Evolutionary conservation across 2,888 invertebrate species (phyloP).

Genomic region (Limnephilus marmoratus): DNA sequence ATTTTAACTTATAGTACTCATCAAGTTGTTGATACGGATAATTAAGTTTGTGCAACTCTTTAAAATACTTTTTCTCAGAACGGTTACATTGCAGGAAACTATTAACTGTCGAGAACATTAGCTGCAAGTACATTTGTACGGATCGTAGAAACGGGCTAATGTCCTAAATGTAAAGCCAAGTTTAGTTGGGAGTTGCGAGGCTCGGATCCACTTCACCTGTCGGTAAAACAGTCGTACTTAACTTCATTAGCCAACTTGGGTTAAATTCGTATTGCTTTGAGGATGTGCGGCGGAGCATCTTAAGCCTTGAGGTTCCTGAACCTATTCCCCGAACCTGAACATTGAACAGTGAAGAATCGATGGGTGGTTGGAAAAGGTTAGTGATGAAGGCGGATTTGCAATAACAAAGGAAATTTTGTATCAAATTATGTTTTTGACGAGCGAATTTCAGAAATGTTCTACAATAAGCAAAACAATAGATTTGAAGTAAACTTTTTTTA

Average conservation of each 20-base stretch:
- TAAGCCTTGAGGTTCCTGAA: background rate
- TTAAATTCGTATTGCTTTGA: background rate
- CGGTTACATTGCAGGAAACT: background rate
- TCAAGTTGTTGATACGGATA: too few relatives aligned
- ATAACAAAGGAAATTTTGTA: background rate
- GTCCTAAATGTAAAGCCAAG: background rate
- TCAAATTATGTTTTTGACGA: background rate
- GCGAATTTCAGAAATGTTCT: background rate
- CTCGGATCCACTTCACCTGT: conserved; percentile 38
- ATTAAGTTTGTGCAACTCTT: too few relatives aligned
- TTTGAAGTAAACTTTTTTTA: background rate
- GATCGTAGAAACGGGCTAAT: background rate
- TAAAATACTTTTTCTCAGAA: too few relatives aligned
- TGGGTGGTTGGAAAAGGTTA: background rate
- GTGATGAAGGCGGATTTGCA: background rate
- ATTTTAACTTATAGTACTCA: too few relatives aligned
- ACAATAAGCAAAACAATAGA: background rate
- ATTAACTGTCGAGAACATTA: background rate
- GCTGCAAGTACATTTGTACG: background rate
- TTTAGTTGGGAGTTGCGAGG: background rate
- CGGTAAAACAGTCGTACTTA: conserved; percentile 51
- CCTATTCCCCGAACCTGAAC: background rate
- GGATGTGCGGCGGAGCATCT: background rate
- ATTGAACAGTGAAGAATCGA: background rate
- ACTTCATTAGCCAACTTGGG: conserved; percentile 45